Percentiles rank a stretch among this genome's conserved stretches.
phyloP scores from a whole-genome alignment of 2,113 vertebrate species.

The Lepus europaeus region DNA sequence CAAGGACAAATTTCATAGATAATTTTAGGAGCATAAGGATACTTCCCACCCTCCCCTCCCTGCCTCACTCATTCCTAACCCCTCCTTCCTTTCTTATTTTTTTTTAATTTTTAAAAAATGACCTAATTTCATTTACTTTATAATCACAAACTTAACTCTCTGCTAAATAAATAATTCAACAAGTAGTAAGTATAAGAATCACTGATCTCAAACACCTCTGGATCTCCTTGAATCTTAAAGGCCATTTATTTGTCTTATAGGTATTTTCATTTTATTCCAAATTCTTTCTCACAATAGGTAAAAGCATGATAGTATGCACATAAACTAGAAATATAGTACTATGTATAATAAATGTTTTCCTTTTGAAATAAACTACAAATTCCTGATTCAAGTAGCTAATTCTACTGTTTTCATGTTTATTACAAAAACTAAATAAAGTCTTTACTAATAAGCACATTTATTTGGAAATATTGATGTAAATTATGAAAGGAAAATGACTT shows the following conservation, averaged over 20 bases:
- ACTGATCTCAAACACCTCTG: neutral
- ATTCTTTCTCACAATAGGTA: neutral
- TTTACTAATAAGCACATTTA: conserved; percentile 11
- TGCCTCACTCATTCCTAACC: no score
- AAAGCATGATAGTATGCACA: neutral
- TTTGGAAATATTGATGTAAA: conserved; percentile 22
- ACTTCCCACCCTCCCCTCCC: no score
- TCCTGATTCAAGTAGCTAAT: neutral
- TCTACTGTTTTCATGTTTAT: neutral
- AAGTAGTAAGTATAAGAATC: no score
- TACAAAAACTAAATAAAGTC: neutral
- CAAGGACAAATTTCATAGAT: no score
- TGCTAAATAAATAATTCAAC: no score
- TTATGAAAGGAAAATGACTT: neutral
- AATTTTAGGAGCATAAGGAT: no score
- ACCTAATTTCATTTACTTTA: no score
- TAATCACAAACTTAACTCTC: no score
- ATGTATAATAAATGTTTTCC: neutral
- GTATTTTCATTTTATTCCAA: neutral
- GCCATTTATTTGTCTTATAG: neutral
- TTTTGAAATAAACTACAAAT: conserved; percentile 34
- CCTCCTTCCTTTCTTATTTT: no score
- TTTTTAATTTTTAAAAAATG: no score
- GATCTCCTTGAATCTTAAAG: neutral
- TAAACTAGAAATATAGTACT: neutral